Base-by-base conservation (phyloP, 2,797 vertebrate species). In the Todus mexicanus region DNA sequence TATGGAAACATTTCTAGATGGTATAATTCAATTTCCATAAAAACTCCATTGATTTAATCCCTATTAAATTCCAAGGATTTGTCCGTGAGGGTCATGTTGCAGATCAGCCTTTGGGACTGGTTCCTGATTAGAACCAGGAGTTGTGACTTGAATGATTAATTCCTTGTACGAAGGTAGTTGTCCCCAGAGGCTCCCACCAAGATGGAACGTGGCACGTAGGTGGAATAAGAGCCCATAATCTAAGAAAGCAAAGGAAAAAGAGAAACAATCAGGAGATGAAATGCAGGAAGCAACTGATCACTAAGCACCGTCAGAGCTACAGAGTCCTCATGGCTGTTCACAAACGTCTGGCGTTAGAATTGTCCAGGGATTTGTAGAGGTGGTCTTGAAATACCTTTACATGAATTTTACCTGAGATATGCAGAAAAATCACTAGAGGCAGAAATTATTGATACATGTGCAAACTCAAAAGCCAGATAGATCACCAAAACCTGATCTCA, bases 111-210 rank as follows among this genome's bases (percentile, higher is more conserved):
- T 80, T 56, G 74, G 89, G 83, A 90, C 65, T 47, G 94, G 22
- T 72, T 93, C 87, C 73, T 87, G 92, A 95, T 91, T 95, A 53
- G 89, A 95, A 93, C 70, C 95, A 89, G 90, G 86, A 94, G 92
- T 57, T 0, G 1, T 64, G 80, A 80, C 85, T 95, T 5, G 18
- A 43, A 10, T 56, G 79, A 90, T 95, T 93, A 94, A 93, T 91
- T 92, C 89, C 66, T 68, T 59, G 50, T 48, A 85, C 85, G 85
- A 66, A 68, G 59, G 76, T 21, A 51, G 7, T 2, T 65, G 72
- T 94, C 92, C 69, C 69, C 48, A 77, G 90, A 75, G 94, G 77
- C 25, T 84, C 74, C 80, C 61, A 43, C 74, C 65, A 51, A 68
- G 90, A 72, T 1, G 31, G 82, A 40, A 18, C 42, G 2, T 47